Percentiles rank a stretch among this genome's conserved stretches.
Evolutionary conservation across 2,113 vertebrate species (phyloP).

Genomic region (Mandrillus leucophaeus): DNA sequence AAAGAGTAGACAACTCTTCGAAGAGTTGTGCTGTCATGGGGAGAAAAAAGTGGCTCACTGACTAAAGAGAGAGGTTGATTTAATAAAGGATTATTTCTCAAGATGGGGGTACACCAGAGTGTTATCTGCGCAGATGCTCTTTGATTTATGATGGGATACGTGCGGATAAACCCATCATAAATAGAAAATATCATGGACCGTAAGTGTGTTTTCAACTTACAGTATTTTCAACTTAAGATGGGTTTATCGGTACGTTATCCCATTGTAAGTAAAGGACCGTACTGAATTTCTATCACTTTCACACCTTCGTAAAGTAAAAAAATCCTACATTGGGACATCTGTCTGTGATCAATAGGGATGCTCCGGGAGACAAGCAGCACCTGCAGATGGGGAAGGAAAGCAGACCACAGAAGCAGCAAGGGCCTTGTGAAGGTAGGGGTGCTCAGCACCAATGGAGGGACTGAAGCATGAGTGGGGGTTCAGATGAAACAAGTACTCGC

Average conservation of each 20-base stretch:
- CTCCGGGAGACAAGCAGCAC: neutral
- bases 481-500: neutral
- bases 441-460: neutral
- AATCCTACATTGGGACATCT: neutral
- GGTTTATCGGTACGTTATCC: neutral
- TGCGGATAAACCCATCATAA: neutral
- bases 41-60: neutral
- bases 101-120: neutral
- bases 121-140: neutral
- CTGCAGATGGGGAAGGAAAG: neutral
- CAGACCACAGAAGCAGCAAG: neutral
- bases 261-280: neutral
- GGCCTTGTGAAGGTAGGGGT: neutral
- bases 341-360: neutral
- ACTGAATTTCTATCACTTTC: neutral
- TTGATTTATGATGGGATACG: neutral
- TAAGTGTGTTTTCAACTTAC: neutral
- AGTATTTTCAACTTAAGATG: neutral
- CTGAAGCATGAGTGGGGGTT: too few relatives aligned
- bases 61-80: neutral
- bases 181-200: neutral
- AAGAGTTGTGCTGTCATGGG: neutral
- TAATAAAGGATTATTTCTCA: neutral
- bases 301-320: neutral
- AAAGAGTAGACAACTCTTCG: neutral